phyloP scores from a whole-genome alignment of 2,797 vertebrate species.

The Amblyopsis hoosieri region DNA sequence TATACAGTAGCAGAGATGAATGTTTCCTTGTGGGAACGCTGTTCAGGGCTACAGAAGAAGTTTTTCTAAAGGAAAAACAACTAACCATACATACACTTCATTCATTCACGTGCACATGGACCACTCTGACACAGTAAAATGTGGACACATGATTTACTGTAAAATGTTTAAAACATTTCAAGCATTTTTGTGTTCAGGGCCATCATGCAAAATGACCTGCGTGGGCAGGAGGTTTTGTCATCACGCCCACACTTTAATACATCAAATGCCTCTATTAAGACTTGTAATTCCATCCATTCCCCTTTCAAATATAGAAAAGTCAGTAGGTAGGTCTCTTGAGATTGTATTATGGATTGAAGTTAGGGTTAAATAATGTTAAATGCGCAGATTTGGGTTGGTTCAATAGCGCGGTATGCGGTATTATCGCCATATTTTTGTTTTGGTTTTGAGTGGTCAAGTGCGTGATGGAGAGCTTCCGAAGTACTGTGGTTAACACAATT shows the following conservation, averaged over 20 bases:
- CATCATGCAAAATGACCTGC: not conserved
- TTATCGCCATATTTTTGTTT: too few species aligned
- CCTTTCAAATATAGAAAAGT: slow-evolving; percentile 31
- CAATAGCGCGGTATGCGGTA: too few species aligned
- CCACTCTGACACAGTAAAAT: slow-evolving; percentile 12
- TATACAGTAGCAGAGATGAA: slow-evolving; percentile 18
- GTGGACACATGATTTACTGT: too few species aligned
- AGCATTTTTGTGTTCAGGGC: too few species aligned
- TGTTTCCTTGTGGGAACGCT: slow-evolving; percentile 11
- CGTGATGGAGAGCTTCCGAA: too few species aligned
- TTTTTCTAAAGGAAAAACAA: slow-evolving; percentile 29
- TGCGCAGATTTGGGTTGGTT: too few species aligned
- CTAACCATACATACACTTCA: slow-evolving; percentile 19
- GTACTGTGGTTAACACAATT: too few species aligned
- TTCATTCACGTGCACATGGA: not conserved
- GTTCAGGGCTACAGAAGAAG: slow-evolving; percentile 16
- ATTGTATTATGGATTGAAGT: slow-evolving; percentile 26
- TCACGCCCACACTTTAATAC: slow-evolving; percentile 13
- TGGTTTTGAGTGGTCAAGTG: too few species aligned
- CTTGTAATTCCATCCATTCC: slow-evolving; percentile 24
- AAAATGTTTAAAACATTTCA: too few species aligned
- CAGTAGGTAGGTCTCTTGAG: slow-evolving; percentile 19
- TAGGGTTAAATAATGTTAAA: too few species aligned
- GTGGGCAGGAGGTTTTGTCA: slow-evolving; percentile 10
- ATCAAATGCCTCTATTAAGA: slow-evolving; percentile 38